Percentiles rank a stretch among this genome's conserved stretches.
Conservation (phyloP, 1,140 invertebrate species). For the Zaprionus camerounensis region DNA sequence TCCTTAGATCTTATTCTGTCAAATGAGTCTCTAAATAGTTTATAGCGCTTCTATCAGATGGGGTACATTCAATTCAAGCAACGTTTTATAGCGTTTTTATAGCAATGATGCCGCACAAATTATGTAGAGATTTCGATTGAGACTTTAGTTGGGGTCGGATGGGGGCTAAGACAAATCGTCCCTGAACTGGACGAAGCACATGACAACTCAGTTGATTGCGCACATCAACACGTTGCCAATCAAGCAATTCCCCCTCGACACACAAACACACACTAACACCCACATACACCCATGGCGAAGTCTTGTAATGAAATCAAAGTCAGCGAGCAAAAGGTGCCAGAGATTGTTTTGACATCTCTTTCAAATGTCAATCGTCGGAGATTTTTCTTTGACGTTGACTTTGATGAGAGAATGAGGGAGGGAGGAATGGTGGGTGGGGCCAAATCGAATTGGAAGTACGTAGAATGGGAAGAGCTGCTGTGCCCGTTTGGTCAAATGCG, state of each 20-base stretch:
- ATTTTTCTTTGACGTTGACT: conserved; percentile 47
- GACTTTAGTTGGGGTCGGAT: neutral
- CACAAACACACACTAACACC: neutral
- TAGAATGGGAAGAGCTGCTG: conserved; percentile 8
- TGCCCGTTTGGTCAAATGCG: conserved; percentile 67
- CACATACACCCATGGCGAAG: neutral
- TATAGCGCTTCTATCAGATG: conserved; percentile 23
- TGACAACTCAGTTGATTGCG: conserved; percentile 70
- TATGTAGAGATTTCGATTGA: conserved; percentile 36
- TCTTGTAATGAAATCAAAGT: conserved; percentile 55
- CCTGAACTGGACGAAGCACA: conserved; percentile 18
- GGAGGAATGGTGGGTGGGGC: neutral
- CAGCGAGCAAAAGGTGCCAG: conserved; percentile 58
- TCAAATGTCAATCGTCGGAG: conserved; percentile 73
- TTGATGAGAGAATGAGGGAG: neutral
- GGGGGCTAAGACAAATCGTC: neutral
- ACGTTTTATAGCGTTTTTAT: conserved; percentile 41
- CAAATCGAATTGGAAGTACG: conserved; percentile 67
- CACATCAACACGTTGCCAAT: conserved; percentile 78
- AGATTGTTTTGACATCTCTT: conserved; percentile 82
- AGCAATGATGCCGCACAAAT: conserved; percentile 43
- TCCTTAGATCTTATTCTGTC: neutral
- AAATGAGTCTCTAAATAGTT: conserved; percentile 30
- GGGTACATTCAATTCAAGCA: conserved; percentile 31
- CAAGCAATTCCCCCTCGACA: conserved; percentile 20